phyloP scores from a whole-genome alignment of 2,888 invertebrate species.

The Isotomurus palustris region DNA sequence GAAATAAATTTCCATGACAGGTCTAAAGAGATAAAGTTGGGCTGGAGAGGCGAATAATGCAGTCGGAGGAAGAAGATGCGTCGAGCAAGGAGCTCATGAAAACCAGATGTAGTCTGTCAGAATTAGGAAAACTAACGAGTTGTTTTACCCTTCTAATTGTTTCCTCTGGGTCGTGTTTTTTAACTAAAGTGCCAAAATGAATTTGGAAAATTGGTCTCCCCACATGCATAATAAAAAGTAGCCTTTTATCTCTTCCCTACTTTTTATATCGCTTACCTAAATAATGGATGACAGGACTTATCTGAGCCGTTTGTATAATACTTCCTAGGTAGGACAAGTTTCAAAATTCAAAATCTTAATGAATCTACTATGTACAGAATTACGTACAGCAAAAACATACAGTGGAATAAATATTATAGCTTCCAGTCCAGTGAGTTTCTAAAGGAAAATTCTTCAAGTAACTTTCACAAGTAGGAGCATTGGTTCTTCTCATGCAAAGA shows the following conservation, averaged over 20 bases:
- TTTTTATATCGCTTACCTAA: neutral
- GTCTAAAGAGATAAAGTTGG: neutral
- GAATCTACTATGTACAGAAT: too few species aligned
- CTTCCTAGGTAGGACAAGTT: neutral
- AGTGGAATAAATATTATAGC: too few species aligned
- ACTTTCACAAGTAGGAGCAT: too few species aligned
- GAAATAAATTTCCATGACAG: conserved; percentile 13
- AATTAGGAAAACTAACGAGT: conserved; percentile 33
- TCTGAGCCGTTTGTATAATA: too few species aligned
- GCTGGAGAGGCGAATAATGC: neutral
- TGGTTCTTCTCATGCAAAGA: too few species aligned
- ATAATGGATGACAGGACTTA: neutral
- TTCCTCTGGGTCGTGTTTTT: conserved; percentile 40
- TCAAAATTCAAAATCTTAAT: neutral
- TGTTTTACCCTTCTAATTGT: conserved; percentile 40
- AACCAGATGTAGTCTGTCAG: conserved; percentile 42
- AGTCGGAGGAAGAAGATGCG: neutral
- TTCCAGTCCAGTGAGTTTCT: too few species aligned
- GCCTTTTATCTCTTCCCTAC: neutral
- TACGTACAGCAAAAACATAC: too few species aligned
- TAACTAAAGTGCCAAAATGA: conserved; percentile 9
- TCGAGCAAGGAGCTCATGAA: conserved; percentile 2
- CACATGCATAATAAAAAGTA: too few species aligned
- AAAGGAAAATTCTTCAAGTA: too few species aligned
- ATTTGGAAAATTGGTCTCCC: too few species aligned